Evolutionary conservation across 2,888 invertebrate species (phyloP).

Genomic region (Andricus curvator): DNA sequence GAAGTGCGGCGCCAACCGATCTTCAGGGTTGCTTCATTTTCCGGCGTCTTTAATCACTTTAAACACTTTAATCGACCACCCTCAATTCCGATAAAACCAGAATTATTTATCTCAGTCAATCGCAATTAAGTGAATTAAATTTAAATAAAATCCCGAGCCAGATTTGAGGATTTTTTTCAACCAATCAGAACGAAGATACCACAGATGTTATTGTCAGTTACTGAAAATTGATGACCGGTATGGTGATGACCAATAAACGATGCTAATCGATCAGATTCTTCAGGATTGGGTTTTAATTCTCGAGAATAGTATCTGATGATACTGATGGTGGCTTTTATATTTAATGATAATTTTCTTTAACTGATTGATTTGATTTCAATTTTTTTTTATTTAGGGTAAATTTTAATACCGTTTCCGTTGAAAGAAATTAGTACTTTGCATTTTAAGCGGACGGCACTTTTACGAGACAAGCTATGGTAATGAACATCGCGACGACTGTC

Average conservation of each 20-base stretch:
- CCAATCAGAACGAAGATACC: not conserved
- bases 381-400: not conserved
- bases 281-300: not conserved
- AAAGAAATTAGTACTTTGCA: conserved; percentile 9
- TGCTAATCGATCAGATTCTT: not conserved
- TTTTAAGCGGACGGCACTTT: conserved; percentile 34
- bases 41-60: conserved; percentile 1
- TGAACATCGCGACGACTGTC: conserved; percentile 47
- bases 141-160: not conserved
- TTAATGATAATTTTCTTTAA: conserved; percentile 1
- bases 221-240: not conserved
- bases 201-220: not conserved
- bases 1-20: conserved; percentile 36
- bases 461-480: conserved; percentile 32
- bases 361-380: not conserved
- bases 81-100: not conserved
- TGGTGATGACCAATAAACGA: not conserved
- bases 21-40: conserved; percentile 48
- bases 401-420: not conserved
- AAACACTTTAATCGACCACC: not conserved
- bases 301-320: not conserved
- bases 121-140: not conserved
- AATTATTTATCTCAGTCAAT: not conserved
- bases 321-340: not conserved
- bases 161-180: not conserved